A percentile compares a stretch with the other conserved stretches of the same genome.
These are phyloP conservation scores for Astropecten irregularis DNA, from an alignment of 53 echinoderm and acorn worm genomes.

Conservation along the genomic window DNA sequence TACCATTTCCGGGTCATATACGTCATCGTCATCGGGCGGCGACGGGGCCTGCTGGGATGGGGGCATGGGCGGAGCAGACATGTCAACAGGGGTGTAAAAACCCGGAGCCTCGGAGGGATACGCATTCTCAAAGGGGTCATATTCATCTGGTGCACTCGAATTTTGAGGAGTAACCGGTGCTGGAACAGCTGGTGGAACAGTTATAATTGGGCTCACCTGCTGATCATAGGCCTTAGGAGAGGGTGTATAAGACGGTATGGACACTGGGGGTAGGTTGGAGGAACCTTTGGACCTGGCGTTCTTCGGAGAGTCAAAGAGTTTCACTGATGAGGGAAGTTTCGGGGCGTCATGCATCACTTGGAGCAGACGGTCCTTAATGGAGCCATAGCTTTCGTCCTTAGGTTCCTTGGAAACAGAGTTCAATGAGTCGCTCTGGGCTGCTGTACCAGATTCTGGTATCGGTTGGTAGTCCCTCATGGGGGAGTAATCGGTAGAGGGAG, in stretches of 20 bases:
- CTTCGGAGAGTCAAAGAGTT: conserved; percentile 40
- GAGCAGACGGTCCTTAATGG: conserved; percentile 38
- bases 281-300: neutral
- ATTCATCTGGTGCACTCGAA: neutral
- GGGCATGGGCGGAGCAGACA: neutral
- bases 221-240: conserved; percentile 15
- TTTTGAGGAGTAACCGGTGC: conserved; percentile 25
- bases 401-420: conserved; percentile 2
- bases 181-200: conserved; percentile 48
- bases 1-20: conserved; percentile 51
- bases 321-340: conserved; percentile 34
- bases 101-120: neutral
- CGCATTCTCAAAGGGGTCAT: conserved; percentile 21
- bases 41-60: neutral
- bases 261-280: conserved; percentile 23
- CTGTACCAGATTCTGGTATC: neutral
- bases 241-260: conserved; percentile 3
- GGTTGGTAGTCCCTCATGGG: conserved; percentile 21
- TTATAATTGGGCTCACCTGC: conserved; percentile 50
- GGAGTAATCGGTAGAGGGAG: conserved; percentile 27
- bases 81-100: conserved; percentile 18
- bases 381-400: neutral
- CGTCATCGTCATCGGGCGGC: neutral
- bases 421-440: neutral
- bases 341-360: conserved; percentile 50